phyloP scores from a whole-genome alignment of 2,888 invertebrate species.

The Polymixis lichenea region DNA sequence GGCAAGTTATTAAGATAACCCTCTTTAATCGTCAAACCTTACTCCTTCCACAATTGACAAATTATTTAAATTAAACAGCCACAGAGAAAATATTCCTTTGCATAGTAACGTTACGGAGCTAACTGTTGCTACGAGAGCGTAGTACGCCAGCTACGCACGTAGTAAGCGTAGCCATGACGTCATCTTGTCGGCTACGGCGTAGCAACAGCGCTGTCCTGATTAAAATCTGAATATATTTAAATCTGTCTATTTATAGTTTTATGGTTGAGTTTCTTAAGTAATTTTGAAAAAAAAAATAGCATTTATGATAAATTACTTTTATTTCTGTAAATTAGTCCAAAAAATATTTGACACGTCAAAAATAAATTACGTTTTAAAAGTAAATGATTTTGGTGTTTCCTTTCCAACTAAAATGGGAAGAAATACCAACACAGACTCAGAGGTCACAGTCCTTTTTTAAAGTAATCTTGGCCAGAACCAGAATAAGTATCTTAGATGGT shows the following conservation, averaged over 20 bases:
- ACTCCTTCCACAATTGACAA: too few species aligned
- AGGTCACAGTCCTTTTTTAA: too few species aligned
- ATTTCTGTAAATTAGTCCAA: too few species aligned
- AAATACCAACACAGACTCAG: too few species aligned
- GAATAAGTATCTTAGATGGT: too few species aligned
- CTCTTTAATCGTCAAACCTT: slow-evolving; percentile 3
- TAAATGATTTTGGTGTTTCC: too few species aligned
- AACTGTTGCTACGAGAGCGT: slow-evolving; percentile 26
- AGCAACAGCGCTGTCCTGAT: slow-evolving; percentile 1
- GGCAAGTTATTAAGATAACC: neutral
- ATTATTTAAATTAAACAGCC: slow-evolving; percentile 14
- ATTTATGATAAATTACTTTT: neutral
- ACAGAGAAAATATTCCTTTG: neutral
- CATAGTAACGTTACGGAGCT: neutral
- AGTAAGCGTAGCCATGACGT: slow-evolving; percentile 35
- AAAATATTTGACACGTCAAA: too few species aligned
- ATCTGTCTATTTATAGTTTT: neutral
- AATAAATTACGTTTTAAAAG: too few species aligned
- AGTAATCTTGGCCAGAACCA: too few species aligned
- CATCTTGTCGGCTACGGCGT: slow-evolving; percentile 34
- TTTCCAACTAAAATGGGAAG: too few species aligned
- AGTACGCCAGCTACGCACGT: slow-evolving; percentile 37
- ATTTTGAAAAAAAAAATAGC: neutral
- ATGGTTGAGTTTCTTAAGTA: too few species aligned
- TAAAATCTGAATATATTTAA: neutral